Conservation (phyloP, 2,113 vertebrate genomes). For the Vireo altiloquus region DNA sequence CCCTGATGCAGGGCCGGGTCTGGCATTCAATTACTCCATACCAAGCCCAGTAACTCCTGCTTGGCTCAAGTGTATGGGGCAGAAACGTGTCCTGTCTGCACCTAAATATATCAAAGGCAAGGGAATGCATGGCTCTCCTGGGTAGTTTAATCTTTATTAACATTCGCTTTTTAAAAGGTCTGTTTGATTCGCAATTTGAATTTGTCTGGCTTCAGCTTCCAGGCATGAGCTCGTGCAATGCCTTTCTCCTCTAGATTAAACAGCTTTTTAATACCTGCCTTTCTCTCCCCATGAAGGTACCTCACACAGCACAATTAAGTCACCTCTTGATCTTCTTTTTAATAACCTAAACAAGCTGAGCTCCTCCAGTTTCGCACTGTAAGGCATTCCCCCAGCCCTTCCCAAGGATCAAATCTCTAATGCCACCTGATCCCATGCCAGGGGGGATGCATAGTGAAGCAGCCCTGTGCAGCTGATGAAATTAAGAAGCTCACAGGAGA, state of each 20-base stretch:
- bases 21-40: conserved; percentile 17
- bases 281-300: conserved; percentile 3
- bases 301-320: conserved; percentile 45
- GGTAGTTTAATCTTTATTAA: conserved; percentile 52
- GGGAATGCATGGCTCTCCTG: neutral
- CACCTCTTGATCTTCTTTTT: conserved; percentile 49
- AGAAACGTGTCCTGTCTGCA: neutral
- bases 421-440: neutral
- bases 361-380: neutral
- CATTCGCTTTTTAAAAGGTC: conserved; percentile 2
- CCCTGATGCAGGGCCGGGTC: neutral
- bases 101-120: conserved; percentile 35
- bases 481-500: neutral
- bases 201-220: conserved; percentile 35
- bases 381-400: conserved; percentile 1
- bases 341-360: conserved; percentile 53
- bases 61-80: neutral
- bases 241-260: conserved; percentile 48
- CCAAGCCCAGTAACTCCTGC: neutral
- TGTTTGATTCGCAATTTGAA: conserved; percentile 44
- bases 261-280: conserved; percentile 22
- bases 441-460: neutral
- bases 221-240: fast-evolving
- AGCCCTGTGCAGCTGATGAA: neutral
- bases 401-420: conserved; percentile 25